These are phyloP conservation scores for Limnephilus rhombicus DNA, from an alignment of 2,888 invertebrate species.

Conservation along the genomic window DNA sequence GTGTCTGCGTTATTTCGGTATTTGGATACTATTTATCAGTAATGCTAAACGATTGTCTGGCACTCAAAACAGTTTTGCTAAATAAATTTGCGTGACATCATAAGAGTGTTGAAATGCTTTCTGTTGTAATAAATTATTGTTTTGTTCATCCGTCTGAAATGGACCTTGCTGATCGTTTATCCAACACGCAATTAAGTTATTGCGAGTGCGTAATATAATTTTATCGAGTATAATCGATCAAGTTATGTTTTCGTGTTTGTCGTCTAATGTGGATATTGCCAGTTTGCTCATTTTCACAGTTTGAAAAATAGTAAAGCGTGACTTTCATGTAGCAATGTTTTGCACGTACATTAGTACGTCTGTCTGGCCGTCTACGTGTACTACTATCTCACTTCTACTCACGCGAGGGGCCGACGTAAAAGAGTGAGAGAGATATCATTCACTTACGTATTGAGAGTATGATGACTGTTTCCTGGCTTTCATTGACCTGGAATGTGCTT, in stretches of 20 bases:
- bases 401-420: neutral
- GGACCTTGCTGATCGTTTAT: conserved; percentile 47
- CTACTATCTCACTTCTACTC: conserved; percentile 50
- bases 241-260: conserved; percentile 20
- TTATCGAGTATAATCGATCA: neutral
- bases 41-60: conserved; percentile 32
- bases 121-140: conserved; percentile 55
- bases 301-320: conserved; percentile 62
- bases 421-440: conserved; percentile 73
- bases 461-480: conserved; percentile 62
- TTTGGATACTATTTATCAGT: conserved; percentile 49
- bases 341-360: conserved; percentile 62
- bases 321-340: conserved; percentile 64
- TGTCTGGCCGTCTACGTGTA: conserved; percentile 59
- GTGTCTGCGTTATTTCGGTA: conserved; percentile 60
- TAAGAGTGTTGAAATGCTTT: conserved; percentile 22
- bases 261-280: neutral
- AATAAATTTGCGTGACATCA: conserved; percentile 25
- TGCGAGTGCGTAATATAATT: conserved; percentile 46
- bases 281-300: conserved; percentile 42
- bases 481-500: conserved; percentile 64
- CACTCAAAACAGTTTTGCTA: conserved; percentile 15
- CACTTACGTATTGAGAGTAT: conserved; percentile 58
- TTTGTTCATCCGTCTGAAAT: conserved; percentile 55
- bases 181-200: conserved; percentile 55